A percentile compares a stretch with the other conserved stretches of the same genome.
phyloP scores from a whole-genome alignment of 2,888 invertebrate genomes.

The Agelastica alni region DNA sequence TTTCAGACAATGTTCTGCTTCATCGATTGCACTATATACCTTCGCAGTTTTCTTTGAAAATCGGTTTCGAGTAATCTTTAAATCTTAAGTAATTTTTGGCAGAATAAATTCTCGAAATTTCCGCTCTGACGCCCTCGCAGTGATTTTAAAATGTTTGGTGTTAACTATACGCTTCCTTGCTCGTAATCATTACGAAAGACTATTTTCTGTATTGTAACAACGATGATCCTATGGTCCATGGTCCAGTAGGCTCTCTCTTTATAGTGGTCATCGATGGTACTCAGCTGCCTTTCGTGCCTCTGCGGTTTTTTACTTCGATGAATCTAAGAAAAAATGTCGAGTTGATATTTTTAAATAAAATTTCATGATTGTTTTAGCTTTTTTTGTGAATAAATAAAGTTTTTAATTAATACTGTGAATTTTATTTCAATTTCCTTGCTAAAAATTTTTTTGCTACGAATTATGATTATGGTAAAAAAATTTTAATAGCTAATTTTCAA shows the following conservation, averaged over 20 bases:
- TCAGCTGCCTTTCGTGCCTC: constrained; percentile 21
- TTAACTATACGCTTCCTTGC: constrained; percentile 25
- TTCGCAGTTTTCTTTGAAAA: constrained; percentile 18
- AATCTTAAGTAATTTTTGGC: background rate
- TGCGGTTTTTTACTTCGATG: constrained; percentile 24
- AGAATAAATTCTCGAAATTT: constrained; percentile 5
- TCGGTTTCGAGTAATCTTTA: constrained; percentile 16
- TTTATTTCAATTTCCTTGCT: no score
- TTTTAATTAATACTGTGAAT: no score
- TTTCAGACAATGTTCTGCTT: no score
- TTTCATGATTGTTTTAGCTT: no score
- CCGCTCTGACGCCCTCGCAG: constrained; percentile 18
- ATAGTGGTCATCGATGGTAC: constrained; percentile 13
- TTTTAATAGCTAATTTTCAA: no score
- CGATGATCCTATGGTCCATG: constrained; percentile 23
- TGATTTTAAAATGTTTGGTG: constrained; percentile 26
- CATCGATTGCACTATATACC: no score
- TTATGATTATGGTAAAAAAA: no score
- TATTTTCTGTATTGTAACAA: constrained; percentile 16
- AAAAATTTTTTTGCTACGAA: no score
- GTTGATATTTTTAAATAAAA: no score
- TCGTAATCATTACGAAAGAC: constrained; percentile 20
- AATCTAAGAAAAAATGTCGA: constrained; percentile 17
- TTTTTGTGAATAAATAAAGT: no score
- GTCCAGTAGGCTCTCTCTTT: constrained; percentile 20